These are phyloP conservation scores for Nerophis ophidion DNA, from an alignment of 2,113 vertebrate genomes.

Conservation along the genomic window DNA sequence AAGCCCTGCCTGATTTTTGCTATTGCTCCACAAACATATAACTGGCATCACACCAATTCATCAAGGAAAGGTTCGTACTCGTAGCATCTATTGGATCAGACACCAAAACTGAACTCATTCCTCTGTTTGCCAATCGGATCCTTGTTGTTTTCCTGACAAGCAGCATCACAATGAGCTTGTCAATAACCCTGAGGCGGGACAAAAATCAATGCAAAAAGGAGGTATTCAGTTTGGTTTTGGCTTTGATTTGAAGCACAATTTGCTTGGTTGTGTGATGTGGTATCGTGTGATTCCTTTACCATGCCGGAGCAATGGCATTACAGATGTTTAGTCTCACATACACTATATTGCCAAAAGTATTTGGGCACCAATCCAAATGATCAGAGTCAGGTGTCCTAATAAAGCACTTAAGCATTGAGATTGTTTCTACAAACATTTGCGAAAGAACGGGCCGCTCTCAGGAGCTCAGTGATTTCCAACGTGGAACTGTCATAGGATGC, in stretches of 20 bases:
- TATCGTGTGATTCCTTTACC: background rate
- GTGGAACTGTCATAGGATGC: too few relatives aligned
- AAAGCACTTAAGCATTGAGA: too few relatives aligned
- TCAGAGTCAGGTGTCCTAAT: too few relatives aligned
- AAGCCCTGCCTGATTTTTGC: conserved; percentile 49
- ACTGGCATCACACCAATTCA: conserved; percentile 47
- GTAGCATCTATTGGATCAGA: conserved; percentile 4
- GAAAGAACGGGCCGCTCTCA: too few relatives aligned
- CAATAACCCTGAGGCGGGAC: conserved; percentile 45
- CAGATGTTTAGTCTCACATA: background rate
- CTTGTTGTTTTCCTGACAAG: conserved; percentile 42
- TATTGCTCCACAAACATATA: conserved; percentile 27
- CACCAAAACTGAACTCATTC: background rate
- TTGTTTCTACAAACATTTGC: too few relatives aligned
- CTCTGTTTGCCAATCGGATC: conserved; percentile 8
- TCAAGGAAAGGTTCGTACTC: conserved; percentile 32
- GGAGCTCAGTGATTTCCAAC: too few relatives aligned
- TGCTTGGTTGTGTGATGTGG: conserved; percentile 15
- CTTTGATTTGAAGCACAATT: conserved; percentile 54
- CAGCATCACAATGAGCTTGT: conserved; percentile 17
- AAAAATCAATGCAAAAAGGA: conserved; percentile 54
- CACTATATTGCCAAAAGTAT: background rate
- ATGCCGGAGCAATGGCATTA: background rate
- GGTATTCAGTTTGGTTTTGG: conserved; percentile 47
- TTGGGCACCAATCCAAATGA: too few relatives aligned